These are phyloP conservation scores for Drosophila micromelanica DNA, from an alignment of 1,140 invertebrate genomes.

Conservation along the genomic window DNA sequence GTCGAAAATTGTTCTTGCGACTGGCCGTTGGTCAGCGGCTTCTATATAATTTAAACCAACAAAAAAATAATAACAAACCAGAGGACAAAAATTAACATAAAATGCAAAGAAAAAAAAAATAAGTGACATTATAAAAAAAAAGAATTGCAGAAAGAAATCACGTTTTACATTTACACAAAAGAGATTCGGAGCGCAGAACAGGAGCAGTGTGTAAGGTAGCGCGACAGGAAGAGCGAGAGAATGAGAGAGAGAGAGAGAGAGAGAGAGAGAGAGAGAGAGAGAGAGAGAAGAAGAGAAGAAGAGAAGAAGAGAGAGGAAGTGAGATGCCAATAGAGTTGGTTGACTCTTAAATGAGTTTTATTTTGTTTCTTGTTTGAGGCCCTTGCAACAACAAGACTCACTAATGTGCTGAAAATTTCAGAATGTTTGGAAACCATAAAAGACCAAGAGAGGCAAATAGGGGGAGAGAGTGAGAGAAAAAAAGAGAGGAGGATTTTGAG, in stretches of 20 bases:
- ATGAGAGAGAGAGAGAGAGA: neutral
- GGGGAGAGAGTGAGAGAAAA: neutral
- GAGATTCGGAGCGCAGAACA: conserved; percentile 33
- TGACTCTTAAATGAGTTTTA: conserved; percentile 12
- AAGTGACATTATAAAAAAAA: conserved; percentile 5
- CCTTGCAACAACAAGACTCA: neutral
- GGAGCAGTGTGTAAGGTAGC: neutral
- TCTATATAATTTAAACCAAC: conserved; percentile 60
- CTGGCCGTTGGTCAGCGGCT: conserved; percentile 44
- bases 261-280: neutral
- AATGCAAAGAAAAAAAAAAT: conserved; percentile 25
- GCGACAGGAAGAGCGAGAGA: neutral
- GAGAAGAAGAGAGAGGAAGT: neutral
- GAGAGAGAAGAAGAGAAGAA: neutral
- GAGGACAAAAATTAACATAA: conserved; percentile 66
- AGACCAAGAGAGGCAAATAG: conserved; percentile 8
- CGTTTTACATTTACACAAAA: conserved; percentile 73
- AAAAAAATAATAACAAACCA: conserved; percentile 15
- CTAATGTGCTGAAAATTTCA: conserved; percentile 14
- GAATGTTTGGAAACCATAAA: conserved; percentile 9
- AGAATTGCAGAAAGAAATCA: conserved; percentile 57
- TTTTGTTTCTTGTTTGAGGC: neutral
- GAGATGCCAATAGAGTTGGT: neutral
- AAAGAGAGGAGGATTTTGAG: too few species aligned
- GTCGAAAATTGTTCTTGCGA: conserved; percentile 24